A percentile compares a stretch with the other conserved stretches of the same genome.
These are phyloP conservation scores for Tethya wilhelma DNA, from an alignment of 37 sponge, comb jelly and placozoan genomes.

Conservation along the genomic window DNA sequence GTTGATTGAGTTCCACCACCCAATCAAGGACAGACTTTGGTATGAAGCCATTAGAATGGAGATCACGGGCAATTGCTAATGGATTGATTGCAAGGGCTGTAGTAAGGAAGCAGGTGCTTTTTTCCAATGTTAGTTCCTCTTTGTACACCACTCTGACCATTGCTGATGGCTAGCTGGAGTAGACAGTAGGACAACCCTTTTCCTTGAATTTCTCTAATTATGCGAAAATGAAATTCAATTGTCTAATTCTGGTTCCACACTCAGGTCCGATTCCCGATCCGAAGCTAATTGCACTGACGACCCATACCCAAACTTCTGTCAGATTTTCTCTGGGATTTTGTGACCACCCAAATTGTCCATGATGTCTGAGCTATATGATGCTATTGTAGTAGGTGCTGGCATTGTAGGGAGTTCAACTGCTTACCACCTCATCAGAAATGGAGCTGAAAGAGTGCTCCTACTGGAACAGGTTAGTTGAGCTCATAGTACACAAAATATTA, in stretches of 20 bases:
- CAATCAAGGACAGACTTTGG: too few relatives aligned
- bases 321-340: too few relatives aligned
- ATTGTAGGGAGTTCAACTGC: slow-evolving; percentile 87
- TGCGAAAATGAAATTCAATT: too few relatives aligned
- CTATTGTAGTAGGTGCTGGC: slow-evolving; percentile 86
- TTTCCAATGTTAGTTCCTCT: neutral
- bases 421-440: slow-evolving; percentile 39
- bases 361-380: too few relatives aligned
- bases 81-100: neutral
- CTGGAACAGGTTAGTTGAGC: slow-evolving; percentile 88
- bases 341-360: too few relatives aligned
- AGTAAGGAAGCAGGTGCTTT: neutral
- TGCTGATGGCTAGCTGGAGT: neutral
- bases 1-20: neutral
- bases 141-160: neutral
- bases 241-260: too few relatives aligned
- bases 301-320: too few relatives aligned
- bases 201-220: too few relatives aligned
- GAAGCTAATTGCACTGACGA: too few relatives aligned
- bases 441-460: slow-evolving; percentile 53
- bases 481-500: too few relatives aligned
- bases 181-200: too few relatives aligned
- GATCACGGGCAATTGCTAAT: neutral
- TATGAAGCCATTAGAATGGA: neutral
- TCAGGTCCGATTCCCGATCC: too few relatives aligned